Percentiles rank a stretch among this genome's conserved stretches.
These are phyloP conservation scores for Argentina silus DNA, from an alignment of 2,797 vertebrate species.

Conservation along the genomic window DNA sequence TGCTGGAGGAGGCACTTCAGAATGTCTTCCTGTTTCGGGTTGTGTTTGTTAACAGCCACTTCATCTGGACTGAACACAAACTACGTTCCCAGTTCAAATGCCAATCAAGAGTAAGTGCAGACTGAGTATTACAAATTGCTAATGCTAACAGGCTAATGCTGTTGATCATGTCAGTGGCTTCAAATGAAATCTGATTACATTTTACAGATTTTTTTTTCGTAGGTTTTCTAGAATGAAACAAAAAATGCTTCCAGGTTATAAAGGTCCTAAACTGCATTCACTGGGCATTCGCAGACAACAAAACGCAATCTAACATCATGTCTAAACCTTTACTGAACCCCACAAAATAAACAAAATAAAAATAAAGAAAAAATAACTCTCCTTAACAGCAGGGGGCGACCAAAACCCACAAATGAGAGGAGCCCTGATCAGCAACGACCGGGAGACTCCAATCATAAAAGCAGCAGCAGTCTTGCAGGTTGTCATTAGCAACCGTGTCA, in stretches of 20 bases:
- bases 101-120: too few relatives aligned
- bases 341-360: too few relatives aligned
- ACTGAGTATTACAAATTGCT: too few relatives aligned
- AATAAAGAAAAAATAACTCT: conserved; percentile 25
- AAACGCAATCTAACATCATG: too few relatives aligned
- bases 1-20: conserved; percentile 43
- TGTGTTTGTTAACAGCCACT: background rate
- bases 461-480: conserved; percentile 53
- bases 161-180: background rate
- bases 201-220: too few relatives aligned
- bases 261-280: background rate
- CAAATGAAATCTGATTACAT: background rate
- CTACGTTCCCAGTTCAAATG: too few relatives aligned
- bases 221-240: too few relatives aligned
- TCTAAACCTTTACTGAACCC: too few relatives aligned
- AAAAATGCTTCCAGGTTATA: too few relatives aligned
- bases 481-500: conserved; percentile 73
- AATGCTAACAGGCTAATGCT: too few relatives aligned
- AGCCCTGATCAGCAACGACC: background rate
- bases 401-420: conserved; percentile 58
- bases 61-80: too few relatives aligned
- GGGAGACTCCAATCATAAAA: conserved; percentile 6
- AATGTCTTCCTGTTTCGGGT: conserved; percentile 10
- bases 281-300: background rate
- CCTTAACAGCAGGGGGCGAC: conserved; percentile 77